phyloP scores from a whole-genome alignment of 2,113 vertebrate species.

The Litocranius walleri region DNA sequence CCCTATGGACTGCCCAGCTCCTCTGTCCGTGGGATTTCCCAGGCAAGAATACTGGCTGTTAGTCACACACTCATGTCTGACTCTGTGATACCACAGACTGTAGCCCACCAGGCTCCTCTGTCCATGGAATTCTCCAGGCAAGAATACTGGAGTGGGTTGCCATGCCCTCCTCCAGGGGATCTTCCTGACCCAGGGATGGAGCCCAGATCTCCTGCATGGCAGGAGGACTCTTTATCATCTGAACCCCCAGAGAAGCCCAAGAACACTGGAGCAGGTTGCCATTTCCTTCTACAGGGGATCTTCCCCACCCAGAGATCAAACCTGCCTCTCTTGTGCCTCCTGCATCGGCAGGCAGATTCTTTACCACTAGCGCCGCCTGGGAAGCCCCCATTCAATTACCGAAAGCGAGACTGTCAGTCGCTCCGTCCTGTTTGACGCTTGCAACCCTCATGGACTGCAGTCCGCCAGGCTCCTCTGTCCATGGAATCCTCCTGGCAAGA shows the following conservation, averaged over 20 bases:
- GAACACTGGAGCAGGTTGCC: neutral
- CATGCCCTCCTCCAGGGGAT: neutral
- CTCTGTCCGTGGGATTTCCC: neutral
- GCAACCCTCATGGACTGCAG: neutral
- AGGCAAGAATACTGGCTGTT: neutral
- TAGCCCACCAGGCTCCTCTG: neutral
- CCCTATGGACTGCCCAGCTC: neutral
- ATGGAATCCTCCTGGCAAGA: neutral
- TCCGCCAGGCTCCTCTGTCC: neutral
- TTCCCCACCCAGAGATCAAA: neutral
- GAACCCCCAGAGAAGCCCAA: neutral
- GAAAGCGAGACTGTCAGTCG: neutral
- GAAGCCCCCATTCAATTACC: neutral
- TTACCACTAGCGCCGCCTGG: neutral
- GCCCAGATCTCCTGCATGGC: neutral
- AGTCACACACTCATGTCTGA: neutral
- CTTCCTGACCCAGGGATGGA: neutral
- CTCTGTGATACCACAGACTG: neutral
- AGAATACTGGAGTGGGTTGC: neutral
- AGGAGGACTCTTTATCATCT: neutral
- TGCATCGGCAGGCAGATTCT: neutral
- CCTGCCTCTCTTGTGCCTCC: neutral
- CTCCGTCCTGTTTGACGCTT: neutral
- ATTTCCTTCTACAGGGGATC: neutral
- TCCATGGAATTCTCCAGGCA: neutral